Percentiles rank a stretch among this genome's conserved stretches.
Evolutionary conservation across 2,888 invertebrate genomes (phyloP).

Genomic region (Cataglyphis altisquamis): DNA sequence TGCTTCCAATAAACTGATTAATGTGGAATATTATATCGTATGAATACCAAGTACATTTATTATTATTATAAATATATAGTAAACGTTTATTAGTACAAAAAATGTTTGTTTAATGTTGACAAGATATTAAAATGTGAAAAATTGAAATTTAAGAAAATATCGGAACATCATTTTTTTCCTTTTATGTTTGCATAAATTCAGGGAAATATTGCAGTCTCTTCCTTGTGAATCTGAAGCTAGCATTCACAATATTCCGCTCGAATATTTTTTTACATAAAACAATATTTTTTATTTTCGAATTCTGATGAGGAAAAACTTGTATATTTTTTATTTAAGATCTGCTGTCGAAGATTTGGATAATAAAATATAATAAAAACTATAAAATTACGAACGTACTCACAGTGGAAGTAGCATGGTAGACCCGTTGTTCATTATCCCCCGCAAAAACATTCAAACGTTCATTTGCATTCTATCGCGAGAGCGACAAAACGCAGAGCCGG

Average conservation of each 20-base stretch:
- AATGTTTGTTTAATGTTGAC: too few species aligned
- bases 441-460: conserved; percentile 50
- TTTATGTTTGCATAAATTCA: neutral
- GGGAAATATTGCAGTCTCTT: neutral
- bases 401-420: conserved; percentile 6
- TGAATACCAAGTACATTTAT: neutral
- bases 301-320: neutral
- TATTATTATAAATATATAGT: neutral
- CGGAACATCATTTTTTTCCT: neutral
- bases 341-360: conserved; percentile 5
- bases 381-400: conserved; percentile 1
- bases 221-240: neutral
- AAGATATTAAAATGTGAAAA: neutral
- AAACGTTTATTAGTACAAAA: neutral
- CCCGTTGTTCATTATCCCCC: conserved; percentile 36
- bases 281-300: conserved; percentile 14
- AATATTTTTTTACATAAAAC: conserved; percentile 13
- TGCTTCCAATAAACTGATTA: conserved; percentile 59
- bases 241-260: neutral
- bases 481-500: conserved; percentile 44
- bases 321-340: neutral
- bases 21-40: conserved; percentile 8
- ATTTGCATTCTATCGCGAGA: conserved; percentile 53
- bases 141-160: neutral
- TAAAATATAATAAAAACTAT: neutral